These are phyloP conservation scores for Perccottus glenii DNA, from an alignment of 2,113 vertebrate species.

Conservation along the genomic window DNA sequence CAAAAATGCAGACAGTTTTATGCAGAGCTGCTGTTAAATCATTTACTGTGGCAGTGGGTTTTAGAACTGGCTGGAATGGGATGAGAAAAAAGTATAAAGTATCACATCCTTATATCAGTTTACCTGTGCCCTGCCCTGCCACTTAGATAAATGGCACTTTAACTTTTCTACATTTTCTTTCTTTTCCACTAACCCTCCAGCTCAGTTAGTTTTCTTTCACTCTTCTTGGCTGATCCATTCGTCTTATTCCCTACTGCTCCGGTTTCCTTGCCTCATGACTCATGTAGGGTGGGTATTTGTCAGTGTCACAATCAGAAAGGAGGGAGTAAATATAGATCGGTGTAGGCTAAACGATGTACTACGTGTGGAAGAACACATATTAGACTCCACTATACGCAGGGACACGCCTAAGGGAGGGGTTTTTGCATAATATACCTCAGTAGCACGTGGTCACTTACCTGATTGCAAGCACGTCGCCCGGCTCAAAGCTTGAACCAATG, in stretches of 20 bases:
- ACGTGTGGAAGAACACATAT: slow-evolving; percentile 70
- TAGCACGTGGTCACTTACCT: slow-evolving; percentile 52
- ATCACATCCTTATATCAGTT: neutral
- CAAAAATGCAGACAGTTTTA: neutral
- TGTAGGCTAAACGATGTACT: slow-evolving; percentile 51
- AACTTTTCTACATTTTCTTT: slow-evolving; percentile 10
- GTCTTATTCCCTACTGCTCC: slow-evolving; percentile 39
- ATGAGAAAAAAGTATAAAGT: neutral
- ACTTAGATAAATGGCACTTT: slow-evolving; percentile 18
- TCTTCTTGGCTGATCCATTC: slow-evolving; percentile 51
- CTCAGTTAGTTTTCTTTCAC: slow-evolving; percentile 67
- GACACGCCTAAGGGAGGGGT: slow-evolving; percentile 49
- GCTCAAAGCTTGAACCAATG: slow-evolving; percentile 24
- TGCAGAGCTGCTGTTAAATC: neutral
- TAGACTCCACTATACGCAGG: neutral
- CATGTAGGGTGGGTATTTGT: slow-evolving; percentile 45
- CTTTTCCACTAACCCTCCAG: slow-evolving; percentile 33
- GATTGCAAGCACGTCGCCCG: slow-evolving; percentile 58
- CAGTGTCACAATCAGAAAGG: slow-evolving; percentile 61
- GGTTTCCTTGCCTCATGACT: slow-evolving; percentile 58
- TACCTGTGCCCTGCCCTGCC: neutral
- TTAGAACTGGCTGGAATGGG: neutral
- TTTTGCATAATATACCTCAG: slow-evolving; percentile 42
- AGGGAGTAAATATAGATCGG: slow-evolving; percentile 72
- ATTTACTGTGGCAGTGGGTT: neutral